Conservation (phyloP, 2,888 invertebrate genomes). For the Diaphora mendica region DNA sequence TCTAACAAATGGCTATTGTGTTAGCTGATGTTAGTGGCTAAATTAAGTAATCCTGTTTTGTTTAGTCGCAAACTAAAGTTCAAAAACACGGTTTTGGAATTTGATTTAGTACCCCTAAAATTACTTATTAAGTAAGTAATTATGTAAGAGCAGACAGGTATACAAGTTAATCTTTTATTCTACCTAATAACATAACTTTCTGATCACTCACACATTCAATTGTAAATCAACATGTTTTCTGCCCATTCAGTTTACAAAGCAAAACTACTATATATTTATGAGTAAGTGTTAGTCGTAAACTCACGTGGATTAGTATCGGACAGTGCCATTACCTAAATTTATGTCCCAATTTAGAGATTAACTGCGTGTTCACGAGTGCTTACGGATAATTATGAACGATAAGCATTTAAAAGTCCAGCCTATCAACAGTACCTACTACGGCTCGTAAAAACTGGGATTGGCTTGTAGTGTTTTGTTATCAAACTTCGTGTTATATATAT, state of each 20-base stretch:
- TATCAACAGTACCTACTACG: constrained; percentile 19
- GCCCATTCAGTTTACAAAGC: neutral
- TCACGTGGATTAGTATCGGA: constrained; percentile 20
- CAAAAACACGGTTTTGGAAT: neutral
- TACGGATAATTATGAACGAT: constrained; percentile 37
- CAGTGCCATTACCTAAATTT: constrained; percentile 29
- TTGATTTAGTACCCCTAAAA: neutral
- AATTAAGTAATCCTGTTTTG: neutral
- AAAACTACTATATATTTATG: neutral
- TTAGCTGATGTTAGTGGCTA: neutral
- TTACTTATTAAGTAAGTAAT: no score
- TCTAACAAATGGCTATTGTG: neutral
- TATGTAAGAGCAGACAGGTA: no score
- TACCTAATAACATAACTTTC: neutral
- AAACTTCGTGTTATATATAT: constrained; percentile 27
- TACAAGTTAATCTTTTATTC: no score
- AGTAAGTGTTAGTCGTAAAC: neutral
- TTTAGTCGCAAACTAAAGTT: neutral
- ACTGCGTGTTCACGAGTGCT: constrained; percentile 28
- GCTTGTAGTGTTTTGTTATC: constrained; percentile 13
- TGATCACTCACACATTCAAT: neutral
- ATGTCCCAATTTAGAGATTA: constrained; percentile 20
- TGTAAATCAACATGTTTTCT: neutral
- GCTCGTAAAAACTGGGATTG: constrained; percentile 41
- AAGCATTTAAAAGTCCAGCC: constrained; percentile 34